A percentile compares a stretch with the other conserved stretches of the same genome.
Evolutionary conservation across 2,797 vertebrate genomes (phyloP).

Genomic region (Sebastes umbrosus): DNA sequence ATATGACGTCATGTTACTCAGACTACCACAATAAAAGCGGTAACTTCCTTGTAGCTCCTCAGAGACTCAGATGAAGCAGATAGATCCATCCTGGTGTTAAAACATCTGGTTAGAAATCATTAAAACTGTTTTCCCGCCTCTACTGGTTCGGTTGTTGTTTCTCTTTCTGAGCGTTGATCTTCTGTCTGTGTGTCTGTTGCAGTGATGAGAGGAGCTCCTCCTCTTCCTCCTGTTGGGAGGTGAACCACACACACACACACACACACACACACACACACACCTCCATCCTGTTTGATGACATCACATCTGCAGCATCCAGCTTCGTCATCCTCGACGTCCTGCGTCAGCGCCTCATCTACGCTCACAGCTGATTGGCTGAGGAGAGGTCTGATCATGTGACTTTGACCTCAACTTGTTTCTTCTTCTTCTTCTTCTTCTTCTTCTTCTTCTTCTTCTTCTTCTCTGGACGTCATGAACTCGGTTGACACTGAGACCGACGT

Average conservation of each 20-base stretch:
- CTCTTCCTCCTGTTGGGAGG: slow-evolving; percentile 75
- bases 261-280: neutral
- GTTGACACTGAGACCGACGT: too few relatives aligned
- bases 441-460: neutral
- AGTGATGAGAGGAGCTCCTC: slow-evolving; percentile 78
- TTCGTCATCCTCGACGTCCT: neutral
- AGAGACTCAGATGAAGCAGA: too few relatives aligned
- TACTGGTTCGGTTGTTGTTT: too few relatives aligned
- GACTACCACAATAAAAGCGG: too few relatives aligned
- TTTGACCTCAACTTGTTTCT: too few relatives aligned
- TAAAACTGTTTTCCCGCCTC: too few relatives aligned
- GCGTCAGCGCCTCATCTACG: slow-evolving; percentile 20
- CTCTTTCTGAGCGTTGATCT: too few relatives aligned
- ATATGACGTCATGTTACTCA: too few relatives aligned
- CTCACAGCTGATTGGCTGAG: slow-evolving; percentile 37
- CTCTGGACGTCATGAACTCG: neutral
- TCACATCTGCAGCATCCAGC: neutral
- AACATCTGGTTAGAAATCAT: too few relatives aligned
- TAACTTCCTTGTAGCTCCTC: too few relatives aligned
- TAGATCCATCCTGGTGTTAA: too few relatives aligned
- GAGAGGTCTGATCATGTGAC: neutral
- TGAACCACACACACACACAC: slow-evolving; percentile 46
- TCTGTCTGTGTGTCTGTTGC: neutral
- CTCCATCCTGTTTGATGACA: neutral
- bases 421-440: neutral